These are phyloP conservation scores for Dromococcyx pavoninus DNA, from an alignment of 2,797 vertebrate genomes.

Conservation along the genomic window DNA sequence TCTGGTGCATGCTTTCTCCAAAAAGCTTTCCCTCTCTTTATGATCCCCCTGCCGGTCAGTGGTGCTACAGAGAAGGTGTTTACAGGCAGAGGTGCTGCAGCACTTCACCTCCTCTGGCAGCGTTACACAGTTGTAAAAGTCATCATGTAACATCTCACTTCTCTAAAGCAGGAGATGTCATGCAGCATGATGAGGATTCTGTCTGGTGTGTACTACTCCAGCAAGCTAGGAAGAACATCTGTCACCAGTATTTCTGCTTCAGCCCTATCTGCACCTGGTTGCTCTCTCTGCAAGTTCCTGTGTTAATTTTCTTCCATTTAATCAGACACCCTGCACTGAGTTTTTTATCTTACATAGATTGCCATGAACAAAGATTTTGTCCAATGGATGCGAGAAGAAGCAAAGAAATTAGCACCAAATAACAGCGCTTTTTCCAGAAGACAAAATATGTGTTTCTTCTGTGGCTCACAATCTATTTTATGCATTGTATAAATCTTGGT, in stretches of 20 bases:
- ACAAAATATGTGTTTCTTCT: not conserved
- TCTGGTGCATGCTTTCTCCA: not conserved
- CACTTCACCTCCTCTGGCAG: slow-evolving; percentile 21
- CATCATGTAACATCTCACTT: slow-evolving; percentile 15
- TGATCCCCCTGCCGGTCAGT: not conserved
- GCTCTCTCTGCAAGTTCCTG: slow-evolving; percentile 39
- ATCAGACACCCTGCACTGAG: not conserved
- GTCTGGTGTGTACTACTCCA: not conserved
- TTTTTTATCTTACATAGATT: not conserved
- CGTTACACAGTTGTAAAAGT: slow-evolving; percentile 10
- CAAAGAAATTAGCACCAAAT: not conserved
- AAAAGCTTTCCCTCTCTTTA: not conserved
- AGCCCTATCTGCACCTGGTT: slow-evolving; percentile 46
- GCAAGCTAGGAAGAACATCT: slow-evolving; percentile 60
- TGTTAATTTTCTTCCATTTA: slow-evolving; percentile 38
- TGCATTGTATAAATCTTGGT: not conserved
- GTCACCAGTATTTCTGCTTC: slow-evolving; percentile 55
- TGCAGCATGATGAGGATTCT: slow-evolving; percentile 51
- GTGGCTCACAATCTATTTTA: not conserved
- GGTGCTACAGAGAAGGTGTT: slow-evolving; percentile 24
- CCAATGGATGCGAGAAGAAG: not conserved
- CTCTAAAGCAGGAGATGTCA: slow-evolving; percentile 43
- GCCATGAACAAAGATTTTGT: not conserved
- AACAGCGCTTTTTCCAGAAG: not conserved
- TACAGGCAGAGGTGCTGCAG: slow-evolving; percentile 50